Evolutionary conservation across 35 echinoderm and acorn worm genomes (phyloP).

Genomic region (Chiridota heheva): DNA sequence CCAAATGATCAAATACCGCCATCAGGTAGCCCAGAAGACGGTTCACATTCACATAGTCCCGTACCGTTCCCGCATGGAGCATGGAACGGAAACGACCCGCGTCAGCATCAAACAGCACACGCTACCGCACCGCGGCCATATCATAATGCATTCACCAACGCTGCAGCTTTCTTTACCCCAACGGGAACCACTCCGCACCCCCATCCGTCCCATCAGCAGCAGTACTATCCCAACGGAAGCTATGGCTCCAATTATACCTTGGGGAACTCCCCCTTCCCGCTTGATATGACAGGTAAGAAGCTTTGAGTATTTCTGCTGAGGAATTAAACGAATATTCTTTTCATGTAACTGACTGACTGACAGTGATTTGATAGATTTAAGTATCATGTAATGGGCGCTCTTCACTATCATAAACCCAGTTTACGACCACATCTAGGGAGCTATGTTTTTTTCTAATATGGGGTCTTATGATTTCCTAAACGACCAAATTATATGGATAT

Average conservation of each 20-base stretch:
- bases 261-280: constrained; percentile 51
- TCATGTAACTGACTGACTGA: no score
- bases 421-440: constrained; percentile 47
- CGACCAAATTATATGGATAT: no score
- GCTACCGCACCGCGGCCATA: constrained; percentile 36
- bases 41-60: constrained; percentile 16
- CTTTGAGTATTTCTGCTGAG: no score
- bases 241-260: constrained; percentile 26
- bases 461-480: no score
- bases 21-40: constrained; percentile 10
- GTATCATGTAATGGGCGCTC: not conserved
- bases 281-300: constrained; percentile 52
- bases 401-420: constrained; percentile 19
- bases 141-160: constrained; percentile 39
- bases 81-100: constrained; percentile 35
- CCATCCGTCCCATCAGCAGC: constrained; percentile 21
- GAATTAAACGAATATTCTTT: no score
- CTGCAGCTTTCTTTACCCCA: constrained; percentile 34
- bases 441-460: no score
- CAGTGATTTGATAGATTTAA: not conserved
- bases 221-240: constrained; percentile 34
- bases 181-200: constrained; percentile 32
- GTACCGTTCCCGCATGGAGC: constrained; percentile 19
- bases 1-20: constrained; percentile 21
- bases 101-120: constrained; percentile 13